Conservation (phyloP, 1,140 invertebrate genomes). For the Lethrus apterus region DNA sequence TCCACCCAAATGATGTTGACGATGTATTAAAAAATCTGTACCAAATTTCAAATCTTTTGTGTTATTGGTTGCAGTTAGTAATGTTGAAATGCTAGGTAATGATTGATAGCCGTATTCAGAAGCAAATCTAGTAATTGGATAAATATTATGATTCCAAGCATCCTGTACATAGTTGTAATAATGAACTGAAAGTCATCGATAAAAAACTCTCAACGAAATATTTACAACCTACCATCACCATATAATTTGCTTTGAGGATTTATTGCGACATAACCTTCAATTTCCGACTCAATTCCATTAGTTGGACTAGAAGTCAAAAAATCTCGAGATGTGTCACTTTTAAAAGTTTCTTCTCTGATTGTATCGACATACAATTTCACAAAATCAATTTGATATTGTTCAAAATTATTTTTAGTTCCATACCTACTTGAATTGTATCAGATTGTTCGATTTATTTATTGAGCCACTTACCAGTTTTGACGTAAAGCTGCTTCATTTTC, state of each 20-base stretch:
- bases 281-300: constrained; percentile 72
- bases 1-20: constrained; percentile 77
- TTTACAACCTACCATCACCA: constrained; percentile 69
- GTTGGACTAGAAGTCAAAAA: constrained; percentile 87
- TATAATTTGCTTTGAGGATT: constrained; percentile 73
- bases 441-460: not conserved
- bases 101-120: constrained; percentile 97
- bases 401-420: constrained; percentile 49
- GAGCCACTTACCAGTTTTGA: constrained; percentile 61
- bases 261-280: constrained; percentile 62
- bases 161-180: constrained; percentile 84
- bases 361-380: constrained; percentile 77
- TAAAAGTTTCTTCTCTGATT: constrained; percentile 58
- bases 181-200: constrained; percentile 58
- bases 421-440: constrained; percentile 50
- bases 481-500: constrained; percentile 91
- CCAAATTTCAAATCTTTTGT: constrained; percentile 51
- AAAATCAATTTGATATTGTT: constrained; percentile 73
- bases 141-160: constrained; percentile 71
- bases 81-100: constrained; percentile 61
- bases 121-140: constrained; percentile 75
- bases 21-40: constrained; percentile 59
- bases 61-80: constrained; percentile 48
- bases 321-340: constrained; percentile 54
- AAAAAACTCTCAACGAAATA: not conserved